Base-by-base conservation (phyloP, 2,797 vertebrate genomes). In the Dallia pectoralis region DNA sequence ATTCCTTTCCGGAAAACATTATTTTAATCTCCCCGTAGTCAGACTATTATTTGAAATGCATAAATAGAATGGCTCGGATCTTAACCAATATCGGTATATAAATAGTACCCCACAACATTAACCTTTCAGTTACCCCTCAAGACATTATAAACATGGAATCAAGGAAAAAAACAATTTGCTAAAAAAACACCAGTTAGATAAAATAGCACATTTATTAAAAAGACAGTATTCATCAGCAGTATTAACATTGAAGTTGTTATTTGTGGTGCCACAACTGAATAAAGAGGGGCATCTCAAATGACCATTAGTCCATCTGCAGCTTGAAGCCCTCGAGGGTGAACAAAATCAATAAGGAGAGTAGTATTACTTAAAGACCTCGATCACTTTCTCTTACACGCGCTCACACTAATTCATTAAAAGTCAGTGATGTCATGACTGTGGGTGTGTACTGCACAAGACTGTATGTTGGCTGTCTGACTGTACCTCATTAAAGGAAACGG, bases 161-260 rank as follows among this genome's bases (percentile, higher is more conserved):
- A 59, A 30, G 32, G 6, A 32, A 8, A 64, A 15, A 63, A 64
- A 64, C 30, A 32, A 30, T 64, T 33, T 59, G 53, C 32, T 1
- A 49, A 65, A 61, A 49, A 65, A 61, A 84, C 79, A 78, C 66
- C 67, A 16, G 78, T 88, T 89, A 92, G 91, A 93, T 93, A 93
- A 94, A 94, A 94, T 93, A 94, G 91, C 91, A 93, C 93, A 93
- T 94, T 94, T 94, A 94, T 94, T 94, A 93, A 92, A 93, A 94
- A 94, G 91, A 91, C 89, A 87, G 91, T 87, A 89, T 91, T 86
- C 84, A 86, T 87, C 85, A 91, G 89, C 89, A 88, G 87, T 86
- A 87, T 67, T 78, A 86, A 82, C 80, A 77, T 84, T 81, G 84
- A 79, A 88, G 81, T 83, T 76, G 74, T 82, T 77, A 76, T 77